Evolutionary conservation across 37 sponge, comb jelly and placozoan genomes (phyloP).

Genomic region (Diacarnus erythraeanus): DNA sequence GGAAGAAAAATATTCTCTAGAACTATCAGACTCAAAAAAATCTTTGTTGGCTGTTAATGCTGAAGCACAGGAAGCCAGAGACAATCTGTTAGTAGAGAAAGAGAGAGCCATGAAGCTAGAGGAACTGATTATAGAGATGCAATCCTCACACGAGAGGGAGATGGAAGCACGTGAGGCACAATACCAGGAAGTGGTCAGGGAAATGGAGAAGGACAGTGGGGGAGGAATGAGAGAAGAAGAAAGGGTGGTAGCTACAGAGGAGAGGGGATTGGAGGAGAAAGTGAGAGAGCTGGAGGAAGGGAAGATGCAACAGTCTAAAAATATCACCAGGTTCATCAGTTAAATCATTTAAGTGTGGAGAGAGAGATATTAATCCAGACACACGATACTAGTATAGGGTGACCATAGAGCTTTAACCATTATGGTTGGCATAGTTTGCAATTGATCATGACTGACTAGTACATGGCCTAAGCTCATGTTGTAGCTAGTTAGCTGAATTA

Average conservation of each 20-base stretch:
- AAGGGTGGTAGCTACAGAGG: background rate
- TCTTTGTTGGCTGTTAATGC: background rate
- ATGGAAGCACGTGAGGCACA: slow-evolving; percentile 10
- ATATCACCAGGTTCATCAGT: background rate
- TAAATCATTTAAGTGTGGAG: background rate
- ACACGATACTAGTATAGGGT: no score
- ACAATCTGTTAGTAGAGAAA: slow-evolving; percentile 7
- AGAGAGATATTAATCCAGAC: no score
- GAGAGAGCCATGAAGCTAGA: slow-evolving; percentile 22
- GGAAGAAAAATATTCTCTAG: background rate
- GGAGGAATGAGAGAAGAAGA: background rate
- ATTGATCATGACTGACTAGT: no score
- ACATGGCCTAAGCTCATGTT: no score
- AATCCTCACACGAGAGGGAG: slow-evolving; percentile 11
- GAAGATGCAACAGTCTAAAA: background rate
- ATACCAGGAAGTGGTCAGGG: slow-evolving; percentile 15
- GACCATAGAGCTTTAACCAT: no score
- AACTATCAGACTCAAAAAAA: slow-evolving; percentile 7
- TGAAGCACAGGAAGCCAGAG: slow-evolving; percentile 26
- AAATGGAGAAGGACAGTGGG: slow-evolving; percentile 3
- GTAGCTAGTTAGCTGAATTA: no score
- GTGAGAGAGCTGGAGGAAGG: background rate
- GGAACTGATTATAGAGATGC: slow-evolving; percentile 26
- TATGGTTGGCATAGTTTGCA: no score
- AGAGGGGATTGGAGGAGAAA: background rate